These are phyloP conservation scores for Atractosteus spatula DNA, from an alignment of 2,113 vertebrate genomes.

Conservation along the genomic window DNA sequence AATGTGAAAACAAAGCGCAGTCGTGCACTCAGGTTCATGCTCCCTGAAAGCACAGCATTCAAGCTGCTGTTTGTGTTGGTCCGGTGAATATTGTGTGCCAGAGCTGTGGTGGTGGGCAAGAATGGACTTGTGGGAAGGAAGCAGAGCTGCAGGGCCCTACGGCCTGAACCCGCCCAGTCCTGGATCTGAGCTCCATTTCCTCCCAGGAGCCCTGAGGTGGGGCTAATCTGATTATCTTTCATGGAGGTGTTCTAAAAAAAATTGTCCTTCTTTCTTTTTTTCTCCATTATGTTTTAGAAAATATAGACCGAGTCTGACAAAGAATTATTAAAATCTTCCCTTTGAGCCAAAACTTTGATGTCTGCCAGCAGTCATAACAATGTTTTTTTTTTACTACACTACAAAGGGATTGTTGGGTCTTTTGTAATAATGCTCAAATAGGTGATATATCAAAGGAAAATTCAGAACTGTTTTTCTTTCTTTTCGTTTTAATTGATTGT, in stretches of 20 bases:
- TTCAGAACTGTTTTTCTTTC: neutral
- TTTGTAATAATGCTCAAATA: neutral
- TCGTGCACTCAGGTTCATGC: no score
- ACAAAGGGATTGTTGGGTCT: neutral
- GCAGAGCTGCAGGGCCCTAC: no score
- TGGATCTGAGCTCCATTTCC: neutral
- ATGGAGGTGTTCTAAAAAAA: neutral
- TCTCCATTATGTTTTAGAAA: neutral
- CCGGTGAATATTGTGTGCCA: no score
- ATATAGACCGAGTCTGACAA: conserved; percentile 1
- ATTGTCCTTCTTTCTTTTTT: neutral
- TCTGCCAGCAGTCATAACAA: conserved; percentile 9
- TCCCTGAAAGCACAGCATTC: no score
- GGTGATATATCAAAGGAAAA: neutral
- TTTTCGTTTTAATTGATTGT: conserved; percentile 8
- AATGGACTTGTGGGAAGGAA: neutral
- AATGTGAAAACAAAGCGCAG: no score
- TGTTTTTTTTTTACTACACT: neutral
- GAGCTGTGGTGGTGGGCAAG: neutral
- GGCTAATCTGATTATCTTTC: neutral
- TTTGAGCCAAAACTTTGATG: neutral
- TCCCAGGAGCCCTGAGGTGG: neutral
- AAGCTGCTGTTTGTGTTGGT: no score
- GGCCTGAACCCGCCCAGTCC: neutral
- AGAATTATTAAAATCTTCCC: conserved; percentile 6